phyloP scores from a whole-genome alignment of 2,113 vertebrate species.

The Chionomys nivalis region DNA sequence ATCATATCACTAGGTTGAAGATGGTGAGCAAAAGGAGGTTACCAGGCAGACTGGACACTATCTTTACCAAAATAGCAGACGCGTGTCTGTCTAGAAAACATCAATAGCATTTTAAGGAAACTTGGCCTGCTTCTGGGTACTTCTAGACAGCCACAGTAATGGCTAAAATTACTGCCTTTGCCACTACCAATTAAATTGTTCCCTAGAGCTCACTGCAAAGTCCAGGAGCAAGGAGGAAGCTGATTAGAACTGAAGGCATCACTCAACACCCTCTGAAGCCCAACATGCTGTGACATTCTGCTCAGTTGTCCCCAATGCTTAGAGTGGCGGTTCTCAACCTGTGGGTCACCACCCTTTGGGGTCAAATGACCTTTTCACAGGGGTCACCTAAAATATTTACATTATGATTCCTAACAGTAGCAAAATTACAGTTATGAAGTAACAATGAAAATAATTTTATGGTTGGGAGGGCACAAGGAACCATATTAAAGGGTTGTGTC shows the following conservation, averaged over 20 bases:
- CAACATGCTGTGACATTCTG: constrained; percentile 60
- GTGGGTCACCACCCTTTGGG: background rate
- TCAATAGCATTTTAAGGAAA: background rate
- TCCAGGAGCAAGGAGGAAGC: background rate
- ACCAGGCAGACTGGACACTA: background rate
- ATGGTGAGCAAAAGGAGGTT: fast-evolving
- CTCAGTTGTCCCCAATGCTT: background rate
- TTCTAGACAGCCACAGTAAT: background rate
- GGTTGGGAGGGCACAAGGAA: background rate
- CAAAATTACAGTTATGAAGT: background rate
- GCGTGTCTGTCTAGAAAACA: background rate
- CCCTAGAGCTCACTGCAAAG: constrained; percentile 2
- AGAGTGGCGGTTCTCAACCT: constrained; percentile 5
- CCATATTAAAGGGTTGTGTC: background rate
- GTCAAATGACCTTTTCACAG: background rate
- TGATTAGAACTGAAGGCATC: background rate
- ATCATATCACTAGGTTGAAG: fast-evolving
- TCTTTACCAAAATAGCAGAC: background rate
- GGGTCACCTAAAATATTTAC: background rate
- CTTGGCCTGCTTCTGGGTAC: background rate
- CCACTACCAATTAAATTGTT: background rate
- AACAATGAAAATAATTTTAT: background rate
- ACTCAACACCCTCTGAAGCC: background rate
- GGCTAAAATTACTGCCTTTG: background rate
- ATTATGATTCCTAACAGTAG: background rate